Percentiles rank a stretch among this genome's conserved stretches.
Evolutionary conservation across 1,140 invertebrate species (phyloP).

Genomic region (Zophobas atratus): DNA sequence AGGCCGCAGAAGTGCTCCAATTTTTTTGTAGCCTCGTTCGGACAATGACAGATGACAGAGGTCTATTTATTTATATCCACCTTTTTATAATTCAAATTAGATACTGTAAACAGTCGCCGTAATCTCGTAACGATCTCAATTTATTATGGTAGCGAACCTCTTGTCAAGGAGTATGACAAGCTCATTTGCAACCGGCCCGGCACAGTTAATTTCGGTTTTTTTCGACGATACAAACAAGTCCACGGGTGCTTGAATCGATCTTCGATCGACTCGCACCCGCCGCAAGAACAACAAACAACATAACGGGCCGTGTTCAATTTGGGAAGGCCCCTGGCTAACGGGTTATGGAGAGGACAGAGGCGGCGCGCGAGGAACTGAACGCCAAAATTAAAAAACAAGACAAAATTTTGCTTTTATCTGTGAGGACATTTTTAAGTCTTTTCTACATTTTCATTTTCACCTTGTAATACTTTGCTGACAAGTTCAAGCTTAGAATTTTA

Average conservation of each 20-base stretch:
- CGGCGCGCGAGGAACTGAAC: background rate
- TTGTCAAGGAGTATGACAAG: slow-evolving; percentile 43
- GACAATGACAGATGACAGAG: slow-evolving; percentile 20
- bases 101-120: slow-evolving; percentile 34
- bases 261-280: slow-evolving; percentile 22
- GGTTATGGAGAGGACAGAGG: background rate
- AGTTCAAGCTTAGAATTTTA: no score
- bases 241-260: slow-evolving; percentile 24
- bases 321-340: slow-evolving; percentile 3
- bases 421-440: no score
- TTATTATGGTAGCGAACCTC: slow-evolving; percentile 37
- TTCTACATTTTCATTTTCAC: no score
- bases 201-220: slow-evolving; percentile 29
- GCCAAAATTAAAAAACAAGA: no score
- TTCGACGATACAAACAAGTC: background rate
- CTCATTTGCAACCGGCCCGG: slow-evolving; percentile 35
- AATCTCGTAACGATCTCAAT: slow-evolving; percentile 39
- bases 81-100: slow-evolving; percentile 43
- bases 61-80: slow-evolving; percentile 34
- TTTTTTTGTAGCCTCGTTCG: background rate
- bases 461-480: no score
- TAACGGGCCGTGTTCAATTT: slow-evolving; percentile 14
- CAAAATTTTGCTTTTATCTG: no score
- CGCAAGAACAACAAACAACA: slow-evolving; percentile 7
- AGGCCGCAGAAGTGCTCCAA: background rate